Percentiles rank a stretch among this genome's conserved stretches.
Conservation (phyloP, 2,797 vertebrate species). For the Tragelaphus eurycerus region DNA sequence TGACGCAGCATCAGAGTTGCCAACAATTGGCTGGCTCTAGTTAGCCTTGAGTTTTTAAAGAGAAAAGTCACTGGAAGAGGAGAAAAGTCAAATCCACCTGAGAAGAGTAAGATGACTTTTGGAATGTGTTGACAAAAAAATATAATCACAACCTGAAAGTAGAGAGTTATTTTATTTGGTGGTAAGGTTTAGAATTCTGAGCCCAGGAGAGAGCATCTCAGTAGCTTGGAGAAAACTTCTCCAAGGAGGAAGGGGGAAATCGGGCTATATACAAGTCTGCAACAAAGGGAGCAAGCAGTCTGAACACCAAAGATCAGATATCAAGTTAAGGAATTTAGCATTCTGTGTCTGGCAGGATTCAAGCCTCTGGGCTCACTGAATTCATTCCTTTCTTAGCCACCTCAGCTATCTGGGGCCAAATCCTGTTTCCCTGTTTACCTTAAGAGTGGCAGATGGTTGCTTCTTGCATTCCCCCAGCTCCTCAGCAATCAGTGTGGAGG, state of each 20-base stretch:
- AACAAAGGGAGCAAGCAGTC: neutral
- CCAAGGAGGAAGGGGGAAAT: neutral
- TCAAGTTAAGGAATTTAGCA: neutral
- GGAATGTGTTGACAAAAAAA: neutral
- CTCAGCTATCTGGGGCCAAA: neutral
- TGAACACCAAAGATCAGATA: neutral
- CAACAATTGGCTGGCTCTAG: neutral
- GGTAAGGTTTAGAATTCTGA: neutral
- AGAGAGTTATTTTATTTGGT: neutral
- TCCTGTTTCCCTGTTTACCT: neutral
- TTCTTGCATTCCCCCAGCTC: neutral
- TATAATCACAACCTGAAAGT: neutral
- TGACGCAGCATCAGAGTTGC: neutral
- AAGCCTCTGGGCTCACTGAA: neutral
- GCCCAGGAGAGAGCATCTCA: neutral
- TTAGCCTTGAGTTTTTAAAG: neutral
- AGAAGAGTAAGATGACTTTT: neutral
- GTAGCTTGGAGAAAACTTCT: neutral
- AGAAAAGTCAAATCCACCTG: too few species aligned
- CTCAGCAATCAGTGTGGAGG: neutral
- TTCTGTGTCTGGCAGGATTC: neutral
- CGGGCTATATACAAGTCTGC: neutral
- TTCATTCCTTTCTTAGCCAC: neutral
- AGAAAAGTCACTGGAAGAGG: neutral
- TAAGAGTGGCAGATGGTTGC: neutral